These are phyloP conservation scores for Macrosiphum euphorbiae DNA, from an alignment of 2,888 invertebrate genomes.

Conservation along the genomic window DNA sequence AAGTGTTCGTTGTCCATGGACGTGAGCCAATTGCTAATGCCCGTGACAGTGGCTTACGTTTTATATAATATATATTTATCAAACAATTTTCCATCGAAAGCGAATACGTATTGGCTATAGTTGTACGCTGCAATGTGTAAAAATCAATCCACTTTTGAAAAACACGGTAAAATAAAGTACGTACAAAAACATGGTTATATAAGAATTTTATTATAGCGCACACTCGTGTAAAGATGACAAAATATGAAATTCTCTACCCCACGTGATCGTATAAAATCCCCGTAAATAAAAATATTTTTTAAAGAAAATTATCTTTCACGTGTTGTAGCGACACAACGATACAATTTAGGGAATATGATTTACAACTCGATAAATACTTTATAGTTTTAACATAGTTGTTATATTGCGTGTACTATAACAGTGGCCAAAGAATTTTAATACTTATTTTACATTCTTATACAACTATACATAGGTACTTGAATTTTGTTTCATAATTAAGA, in stretches of 20 bases:
- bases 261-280: not conserved
- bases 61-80: conserved; percentile 1
- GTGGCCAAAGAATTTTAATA: not conserved
- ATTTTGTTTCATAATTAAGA: too few relatives aligned
- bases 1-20: not conserved
- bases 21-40: not conserved
- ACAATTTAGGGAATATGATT: not conserved
- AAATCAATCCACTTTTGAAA: not conserved
- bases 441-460: too few relatives aligned
- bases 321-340: not conserved
- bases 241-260: not conserved
- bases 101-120: not conserved
- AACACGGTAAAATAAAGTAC: not conserved
- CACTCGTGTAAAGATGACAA: not conserved
- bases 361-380: not conserved
- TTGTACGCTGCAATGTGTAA: not conserved
- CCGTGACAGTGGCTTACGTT: not conserved
- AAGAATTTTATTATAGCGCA: not conserved
- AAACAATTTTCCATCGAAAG: not conserved
- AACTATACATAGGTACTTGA: too few relatives aligned
- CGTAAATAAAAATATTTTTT: not conserved
- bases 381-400: not conserved
- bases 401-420: not conserved
- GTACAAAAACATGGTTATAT: not conserved
- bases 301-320: not conserved